Percentiles rank a stretch among this genome's conserved stretches.
Conservation (phyloP, 2,797 vertebrate species). For the Myiotriccus ornatus region DNA sequence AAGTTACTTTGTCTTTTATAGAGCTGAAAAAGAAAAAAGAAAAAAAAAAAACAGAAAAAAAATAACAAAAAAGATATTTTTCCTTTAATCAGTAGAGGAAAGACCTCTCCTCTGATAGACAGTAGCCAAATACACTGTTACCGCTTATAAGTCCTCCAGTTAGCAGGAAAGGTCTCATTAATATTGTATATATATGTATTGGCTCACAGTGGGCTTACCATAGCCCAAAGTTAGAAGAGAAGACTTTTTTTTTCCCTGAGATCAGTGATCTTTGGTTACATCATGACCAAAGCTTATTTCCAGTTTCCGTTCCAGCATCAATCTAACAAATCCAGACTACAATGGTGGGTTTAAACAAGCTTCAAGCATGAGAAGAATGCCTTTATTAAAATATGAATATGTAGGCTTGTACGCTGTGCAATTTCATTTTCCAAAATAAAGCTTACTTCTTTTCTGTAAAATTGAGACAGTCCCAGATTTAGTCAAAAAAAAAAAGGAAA, state of each 20-base stretch:
- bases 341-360: constrained; percentile 15
- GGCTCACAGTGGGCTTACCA: not conserved
- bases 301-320: not conserved
- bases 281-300: constrained; percentile 4
- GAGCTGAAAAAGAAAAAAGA: not conserved
- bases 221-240: not conserved
- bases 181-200: not conserved
- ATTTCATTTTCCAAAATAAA: not conserved
- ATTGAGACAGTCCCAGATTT: not conserved
- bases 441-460: not conserved
- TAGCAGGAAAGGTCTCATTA: constrained; percentile 45
- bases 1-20: not conserved
- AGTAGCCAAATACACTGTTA: not conserved
- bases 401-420: not conserved
- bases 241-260: not conserved
- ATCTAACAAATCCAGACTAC: not conserved
- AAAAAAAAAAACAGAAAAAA: not conserved
- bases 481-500: not conserved
- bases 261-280: constrained; percentile 22
- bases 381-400: constrained; percentile 14
- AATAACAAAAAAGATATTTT: not conserved
- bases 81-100: not conserved
- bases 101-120: not conserved
- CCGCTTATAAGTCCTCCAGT: not conserved
- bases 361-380: constrained; percentile 21